Evolutionary conservation across 2,888 invertebrate genomes (phyloP), one percentile per base, ranked within the genome.

Genomic region (Girardia tigrina): DNA sequence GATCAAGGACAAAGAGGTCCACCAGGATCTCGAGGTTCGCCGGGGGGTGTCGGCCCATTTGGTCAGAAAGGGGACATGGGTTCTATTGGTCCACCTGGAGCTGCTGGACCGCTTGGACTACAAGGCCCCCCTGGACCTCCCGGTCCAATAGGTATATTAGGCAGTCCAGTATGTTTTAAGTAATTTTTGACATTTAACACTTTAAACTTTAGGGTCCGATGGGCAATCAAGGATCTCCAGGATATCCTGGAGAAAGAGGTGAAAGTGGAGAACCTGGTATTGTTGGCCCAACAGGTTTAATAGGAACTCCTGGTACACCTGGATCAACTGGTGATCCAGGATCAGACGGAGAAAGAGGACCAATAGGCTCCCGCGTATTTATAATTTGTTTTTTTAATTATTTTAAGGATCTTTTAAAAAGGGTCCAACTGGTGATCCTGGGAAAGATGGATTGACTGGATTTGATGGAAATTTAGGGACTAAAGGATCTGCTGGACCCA

Each of bases 51-150:
- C 2, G 74, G 56, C n/a, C 14, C 42, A 56, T 4, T 14, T 26
- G 74, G 74, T 26, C 26, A 12, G 26, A 74, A 74, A 74, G 74
- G 74, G 6, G 36, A 29, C 74, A 74, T 42, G 23, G 74, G 74
- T 74, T 69, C 74, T 42, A 14, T 56, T 56, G 74, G 74, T 6
- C 42, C 26, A 27, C 26, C 26, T 4, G 74, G 74, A 42, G 26
- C 74, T 56, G 26, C 42, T 8, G 74, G 74, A 4, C 27, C 26
- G 20, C 27, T 56, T 26, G 74, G 74, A 23, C n/a, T 26, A 23
- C 26, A 56, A 26, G 74, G 74, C 1, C 28, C 74, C 1, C 6
- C 26, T n/a, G 74, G 26, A 14, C 28, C 23, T 20, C 26, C 56
- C n/a, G 74, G 27, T 14, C 20, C 28, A 36, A 42, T 42, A 26